Evolutionary conservation across 1,140 invertebrate species (phyloP), one percentile per base, ranked within the genome.

Genomic region (Scaptomyza hsui): DNA sequence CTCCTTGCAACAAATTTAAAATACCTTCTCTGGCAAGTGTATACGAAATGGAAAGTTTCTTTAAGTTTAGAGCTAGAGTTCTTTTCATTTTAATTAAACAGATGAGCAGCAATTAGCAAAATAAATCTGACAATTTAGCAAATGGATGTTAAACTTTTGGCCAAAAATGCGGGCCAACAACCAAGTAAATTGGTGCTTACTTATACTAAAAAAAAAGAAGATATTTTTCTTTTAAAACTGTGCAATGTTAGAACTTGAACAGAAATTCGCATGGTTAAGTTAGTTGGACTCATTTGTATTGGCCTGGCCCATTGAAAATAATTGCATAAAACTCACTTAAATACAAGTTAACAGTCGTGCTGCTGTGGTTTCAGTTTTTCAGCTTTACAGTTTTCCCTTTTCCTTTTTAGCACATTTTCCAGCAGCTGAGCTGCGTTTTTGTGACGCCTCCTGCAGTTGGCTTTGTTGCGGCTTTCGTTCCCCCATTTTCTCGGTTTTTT

Each of bases 71-170:
- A 16, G 12, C 32, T 37, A n/a, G n/a, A 80, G 77, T 80, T 80
- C 77, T 86, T 86, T 88, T 86, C 75, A 86, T 86, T 86, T 86
- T 86, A 86, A 86, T 86, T 86, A 86, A 86, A 88, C 82, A 83
- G 82, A 86, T 88, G 82, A 86, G 82, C 82, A 88, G 82, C 82
- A 86, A 86, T 86, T 86, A 86, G 82, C 82, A 78, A 89, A 86
- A 86, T 86, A 86, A 86, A 86, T 86, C 75, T 78, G 83, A 88
- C 78, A 86, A 86, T 88, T 86, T 88, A 64, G 70, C 82, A 86
- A 86, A 86, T 82, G 82, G 32, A 37, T 13, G 32, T 12, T 37
- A 35, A 57, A 70, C 24, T 55, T 9, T 62, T 65, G 15, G 21
- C 21, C 49, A 37, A 18, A 56, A 64, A 55, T 55, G 49, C 61